Evolutionary conservation across 2,888 invertebrate species (phyloP).

Genomic region (Amphimallon solstitiale): DNA sequence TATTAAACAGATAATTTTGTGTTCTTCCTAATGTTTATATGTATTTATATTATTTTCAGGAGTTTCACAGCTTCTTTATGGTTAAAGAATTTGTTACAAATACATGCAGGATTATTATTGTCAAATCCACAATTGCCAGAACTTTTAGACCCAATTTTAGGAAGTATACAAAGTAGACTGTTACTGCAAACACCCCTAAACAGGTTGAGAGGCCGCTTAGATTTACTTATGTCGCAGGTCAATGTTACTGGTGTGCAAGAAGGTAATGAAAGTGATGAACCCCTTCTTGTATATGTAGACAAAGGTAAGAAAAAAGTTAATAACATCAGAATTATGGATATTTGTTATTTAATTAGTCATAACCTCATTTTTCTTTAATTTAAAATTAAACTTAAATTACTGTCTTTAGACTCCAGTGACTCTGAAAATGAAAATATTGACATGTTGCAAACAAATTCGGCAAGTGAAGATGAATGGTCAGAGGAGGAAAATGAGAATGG

Average conservation of each 20-base stretch:
- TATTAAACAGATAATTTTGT: conserved; percentile 43
- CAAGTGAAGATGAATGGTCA: conserved; percentile 60
- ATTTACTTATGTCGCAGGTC: conserved; percentile 69
- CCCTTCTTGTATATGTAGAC: conserved; percentile 68
- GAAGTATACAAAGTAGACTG: conserved; percentile 68
- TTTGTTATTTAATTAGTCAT: neutral
- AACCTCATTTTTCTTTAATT: neutral
- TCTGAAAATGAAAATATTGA: conserved; percentile 57
- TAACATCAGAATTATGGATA: too few species aligned
- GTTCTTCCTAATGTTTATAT: neutral
- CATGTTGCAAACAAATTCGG: conserved; percentile 53
- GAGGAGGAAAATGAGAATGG: conserved; percentile 58
- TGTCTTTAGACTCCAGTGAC: conserved; percentile 56
- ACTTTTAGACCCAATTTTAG: conserved; percentile 67
- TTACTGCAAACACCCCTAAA: conserved; percentile 66
- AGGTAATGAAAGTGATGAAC: conserved; percentile 61
- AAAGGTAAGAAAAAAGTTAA: conserved; percentile 62
- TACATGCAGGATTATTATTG: conserved; percentile 71
- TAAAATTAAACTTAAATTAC: neutral
- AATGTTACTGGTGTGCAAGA: conserved; percentile 57
- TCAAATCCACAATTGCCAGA: conserved; percentile 71
- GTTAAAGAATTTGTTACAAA: conserved; percentile 68
- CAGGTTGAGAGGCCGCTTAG: conserved; percentile 70
- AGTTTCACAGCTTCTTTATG: conserved; percentile 68
- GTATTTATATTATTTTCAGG: conserved; percentile 55